phyloP scores from a whole-genome alignment of 2,888 invertebrate species.

The Thymelicus acteon region DNA sequence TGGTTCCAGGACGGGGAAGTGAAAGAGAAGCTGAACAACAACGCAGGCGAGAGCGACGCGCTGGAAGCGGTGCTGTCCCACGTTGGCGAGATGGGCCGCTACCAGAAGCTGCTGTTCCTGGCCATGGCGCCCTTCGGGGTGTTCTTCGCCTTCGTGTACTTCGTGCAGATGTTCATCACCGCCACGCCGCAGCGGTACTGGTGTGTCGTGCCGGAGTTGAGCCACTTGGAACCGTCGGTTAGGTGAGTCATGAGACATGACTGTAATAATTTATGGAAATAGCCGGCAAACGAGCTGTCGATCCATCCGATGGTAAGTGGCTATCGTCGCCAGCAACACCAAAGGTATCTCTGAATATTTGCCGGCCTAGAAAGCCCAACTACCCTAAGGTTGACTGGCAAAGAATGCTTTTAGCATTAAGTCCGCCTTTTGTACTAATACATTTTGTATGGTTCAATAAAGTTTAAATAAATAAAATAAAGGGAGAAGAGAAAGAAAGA shows the following conservation, averaged over 20 bases:
- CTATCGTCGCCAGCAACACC: no score
- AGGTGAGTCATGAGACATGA: conserved; percentile 18
- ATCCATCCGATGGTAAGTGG: no score
- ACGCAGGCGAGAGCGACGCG: conserved; percentile 42
- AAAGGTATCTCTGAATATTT: no score
- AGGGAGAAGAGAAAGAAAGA: no score
- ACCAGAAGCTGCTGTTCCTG: conserved; percentile 53
- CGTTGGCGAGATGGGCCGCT: conserved; percentile 53
- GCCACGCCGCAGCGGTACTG: conserved; percentile 63
- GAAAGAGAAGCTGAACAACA: conserved; percentile 23
- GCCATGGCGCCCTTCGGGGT: conserved; percentile 56
- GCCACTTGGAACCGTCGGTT: conserved; percentile 41
- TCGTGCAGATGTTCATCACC: conserved; percentile 62
- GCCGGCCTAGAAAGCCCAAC: no score
- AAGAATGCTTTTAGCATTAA: no score
- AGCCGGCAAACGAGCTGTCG: no score
- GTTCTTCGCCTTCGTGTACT: conserved; percentile 56
- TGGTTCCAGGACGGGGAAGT: conserved; percentile 27
- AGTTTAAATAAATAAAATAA: no score
- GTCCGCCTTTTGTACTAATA: no score
- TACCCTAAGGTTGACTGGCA: no score
- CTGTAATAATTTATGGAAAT: no score
- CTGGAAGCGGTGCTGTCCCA: conserved; percentile 49
- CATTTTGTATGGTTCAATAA: no score
- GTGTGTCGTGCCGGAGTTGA: conserved; percentile 61